Base-by-base conservation (phyloP, 2,797 vertebrate species). In the Vultur gryphus region DNA sequence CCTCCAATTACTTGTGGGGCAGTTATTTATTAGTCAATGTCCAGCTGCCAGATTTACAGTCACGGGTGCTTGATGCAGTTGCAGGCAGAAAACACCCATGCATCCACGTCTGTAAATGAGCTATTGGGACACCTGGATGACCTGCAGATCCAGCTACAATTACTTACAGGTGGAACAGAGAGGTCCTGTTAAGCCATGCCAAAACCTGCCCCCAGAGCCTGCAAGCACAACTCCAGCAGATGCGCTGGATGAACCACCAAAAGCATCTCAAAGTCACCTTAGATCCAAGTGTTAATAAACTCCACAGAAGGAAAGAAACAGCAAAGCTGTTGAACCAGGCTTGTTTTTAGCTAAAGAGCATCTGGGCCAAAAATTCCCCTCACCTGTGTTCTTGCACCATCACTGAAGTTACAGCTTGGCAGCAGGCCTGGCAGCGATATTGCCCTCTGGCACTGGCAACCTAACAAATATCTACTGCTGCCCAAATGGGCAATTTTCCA, bases 11-110 rank as follows among this genome's bases (percentile, higher is more conserved):
- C 67, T 57, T 3, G 59, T 25, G 86, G 51, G 88, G 90, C 90
- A 84, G 67, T 46, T 75, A 92, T 85, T 93, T 67, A 96, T 90
- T 83, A 92, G 78, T 54, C 72, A 23, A 18, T n/a, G 78, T 77
- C 84, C 94, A 94, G 51, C 94, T 95, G 86, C 77, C 93, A 97
- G 92, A 83, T 96, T 95, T 90, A 80, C 64, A 71, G 78, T 15
- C 80, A 62, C 7, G 0, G 77, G 18, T 25, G 33, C 62, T 19
- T 62, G 77, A 86, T 11, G 70, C 2, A 14, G n/a, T 62, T 64
- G 87, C 81, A 92, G 65, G 80, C 75, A 83, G 71, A 66, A 95
- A 93, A 90, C 66, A 79, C 20, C 33, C 5, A 25, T 64, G 88
- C 78, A 51, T 39, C 64, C 17, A 13, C 26, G 59, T 46, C 85